These are phyloP conservation scores for Alexandromys oeconomus DNA, from an alignment of 2,797 vertebrate genomes.

Conservation along the genomic window DNA sequence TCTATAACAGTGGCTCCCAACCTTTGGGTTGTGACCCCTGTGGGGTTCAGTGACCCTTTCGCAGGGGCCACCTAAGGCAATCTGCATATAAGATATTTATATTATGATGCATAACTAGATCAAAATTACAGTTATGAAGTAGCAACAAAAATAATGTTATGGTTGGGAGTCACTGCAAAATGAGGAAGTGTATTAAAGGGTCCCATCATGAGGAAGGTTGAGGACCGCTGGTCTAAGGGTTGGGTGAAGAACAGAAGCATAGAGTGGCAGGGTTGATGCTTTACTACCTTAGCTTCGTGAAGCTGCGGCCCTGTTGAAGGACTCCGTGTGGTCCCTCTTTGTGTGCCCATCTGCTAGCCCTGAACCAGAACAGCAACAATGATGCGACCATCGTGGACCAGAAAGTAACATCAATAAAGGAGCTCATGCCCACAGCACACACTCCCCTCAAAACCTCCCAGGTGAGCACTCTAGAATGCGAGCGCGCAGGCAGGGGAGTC, in stretches of 20 bases:
- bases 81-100: not conserved
- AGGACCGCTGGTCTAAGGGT: not conserved
- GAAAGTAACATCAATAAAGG: not conserved
- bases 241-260: not conserved
- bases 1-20: not conserved
- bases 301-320: fast-evolving
- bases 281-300: not conserved
- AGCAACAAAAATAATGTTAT: not conserved
- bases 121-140: not conserved
- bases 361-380: not conserved
- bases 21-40: not conserved
- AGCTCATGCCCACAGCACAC: not conserved
- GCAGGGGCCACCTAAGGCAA: not conserved
- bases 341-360: not conserved
- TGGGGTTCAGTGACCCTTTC: not conserved
- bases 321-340: not conserved
- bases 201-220: not conserved
- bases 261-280: not conserved
- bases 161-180: not conserved
- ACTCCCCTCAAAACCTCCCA: not conserved
- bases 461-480: not conserved
- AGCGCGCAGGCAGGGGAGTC: not conserved
- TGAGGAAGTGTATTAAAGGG: not conserved
- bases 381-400: not conserved
- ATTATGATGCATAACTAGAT: not conserved